phyloP scores from a whole-genome alignment of 2,113 vertebrate species.

The Struthidea cinerea region DNA sequence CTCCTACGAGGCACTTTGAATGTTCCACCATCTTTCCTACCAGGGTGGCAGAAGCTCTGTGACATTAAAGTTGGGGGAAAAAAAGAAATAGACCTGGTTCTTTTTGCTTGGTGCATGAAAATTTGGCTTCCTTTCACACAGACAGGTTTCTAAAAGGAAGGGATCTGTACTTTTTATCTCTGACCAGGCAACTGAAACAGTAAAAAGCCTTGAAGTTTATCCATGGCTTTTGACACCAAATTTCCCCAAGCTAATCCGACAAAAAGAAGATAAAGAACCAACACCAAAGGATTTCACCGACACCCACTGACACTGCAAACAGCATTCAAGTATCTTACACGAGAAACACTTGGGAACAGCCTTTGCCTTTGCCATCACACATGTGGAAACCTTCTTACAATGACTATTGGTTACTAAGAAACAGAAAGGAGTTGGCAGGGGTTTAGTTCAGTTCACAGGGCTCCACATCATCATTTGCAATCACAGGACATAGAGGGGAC shows the following conservation, averaged over 20 bases:
- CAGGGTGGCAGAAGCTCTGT: not conserved
- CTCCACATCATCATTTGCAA: not conserved
- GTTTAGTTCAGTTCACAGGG: constrained; percentile 33
- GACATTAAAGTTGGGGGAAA: not conserved
- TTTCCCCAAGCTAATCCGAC: not conserved
- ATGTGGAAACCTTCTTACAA: constrained; percentile 90
- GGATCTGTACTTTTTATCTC: not conserved
- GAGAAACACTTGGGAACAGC: constrained; percentile 85
- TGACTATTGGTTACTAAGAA: constrained; percentile 82
- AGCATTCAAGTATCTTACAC: constrained; percentile 79
- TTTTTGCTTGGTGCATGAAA: not conserved
- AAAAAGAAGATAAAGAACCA: constrained; percentile 40
- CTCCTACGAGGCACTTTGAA: not conserved
- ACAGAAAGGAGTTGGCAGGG: constrained; percentile 71
- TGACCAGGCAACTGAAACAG: not conserved
- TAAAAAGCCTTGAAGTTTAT: constrained; percentile 23
- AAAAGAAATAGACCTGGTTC: not conserved
- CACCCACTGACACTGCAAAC: constrained; percentile 17
- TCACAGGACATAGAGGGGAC: not conserved
- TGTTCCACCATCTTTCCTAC: not conserved
- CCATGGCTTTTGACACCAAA: constrained; percentile 31
- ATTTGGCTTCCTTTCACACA: not conserved
- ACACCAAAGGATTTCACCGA: constrained; percentile 51
- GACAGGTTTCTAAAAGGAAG: not conserved
- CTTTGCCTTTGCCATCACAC: constrained; percentile 87